Base-by-base conservation (phyloP, 2,888 invertebrate species). In the Idaea biselata region DNA sequence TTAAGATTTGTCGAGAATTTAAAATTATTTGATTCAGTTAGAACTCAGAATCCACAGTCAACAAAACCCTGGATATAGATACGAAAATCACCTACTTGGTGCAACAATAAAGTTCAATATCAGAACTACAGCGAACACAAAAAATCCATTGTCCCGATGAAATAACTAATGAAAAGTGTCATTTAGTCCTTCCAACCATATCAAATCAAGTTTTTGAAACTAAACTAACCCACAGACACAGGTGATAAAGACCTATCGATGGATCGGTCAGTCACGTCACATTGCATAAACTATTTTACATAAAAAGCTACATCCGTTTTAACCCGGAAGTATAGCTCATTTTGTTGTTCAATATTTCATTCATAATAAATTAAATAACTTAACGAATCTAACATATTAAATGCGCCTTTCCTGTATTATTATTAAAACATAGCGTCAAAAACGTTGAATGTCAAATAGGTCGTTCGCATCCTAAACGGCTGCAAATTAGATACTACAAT, bases 401-500 rank as follows among this genome's bases (percentile, higher is more conserved):
- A 44, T 44, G 44, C 44, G 44, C 14, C 56, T 60, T n/a, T 16
- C 31, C 59, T 54, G 56, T 33, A 58, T 57, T 63, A 59, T 55
- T 55, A 60, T 63, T 44, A 56, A 53, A 64, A 53, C 55, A 33
- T 32, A 44, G 58, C n/a, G 63, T 59, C 58, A 44, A 67, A 63
- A 68, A 74, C 71, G 73, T 66, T 69, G 68, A 79, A 78, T 75
- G 67, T 73, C 70, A 69, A 77, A 72, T 68, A 68, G 70, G 70
- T 73, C 68, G 67, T 75, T 70, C 66, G 71, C 67, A 77, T 76
- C 74, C 66, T 74, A 77, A 77, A 70, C 63, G 73, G 73, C 70
- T 74, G 76, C 80, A 79, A 82, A 81, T 83, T 77, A 82, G 74
- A 74, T 75, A 73, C 75, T 69, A 77, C 71, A 74, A 73, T 73